Percentiles rank a stretch among this genome's conserved stretches.
Conservation (phyloP, 2,797 vertebrate genomes). For the Acanthurus lineatus region DNA sequence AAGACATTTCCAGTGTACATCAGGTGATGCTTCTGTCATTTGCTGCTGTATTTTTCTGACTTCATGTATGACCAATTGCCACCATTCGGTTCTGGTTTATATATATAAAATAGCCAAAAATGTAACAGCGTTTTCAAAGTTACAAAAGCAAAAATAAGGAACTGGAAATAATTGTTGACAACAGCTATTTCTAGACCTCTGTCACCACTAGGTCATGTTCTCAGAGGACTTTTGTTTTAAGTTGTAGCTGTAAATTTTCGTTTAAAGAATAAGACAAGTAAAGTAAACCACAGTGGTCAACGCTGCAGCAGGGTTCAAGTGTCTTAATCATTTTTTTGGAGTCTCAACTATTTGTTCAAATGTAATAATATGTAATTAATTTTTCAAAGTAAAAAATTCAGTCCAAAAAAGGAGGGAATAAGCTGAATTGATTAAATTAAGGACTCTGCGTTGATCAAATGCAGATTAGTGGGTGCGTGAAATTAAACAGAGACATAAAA, state of each 20-base stretch:
- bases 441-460: too few relatives aligned
- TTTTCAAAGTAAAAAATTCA: neutral
- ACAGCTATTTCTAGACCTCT: neutral
- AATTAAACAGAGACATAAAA: neutral
- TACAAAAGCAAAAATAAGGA: neutral
- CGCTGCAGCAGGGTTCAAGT: neutral
- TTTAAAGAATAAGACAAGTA: neutral
- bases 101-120: neutral
- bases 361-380: neutral
- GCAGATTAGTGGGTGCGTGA: too few relatives aligned
- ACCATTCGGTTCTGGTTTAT: neutral
- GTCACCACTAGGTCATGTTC: neutral
- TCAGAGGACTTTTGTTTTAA: neutral
- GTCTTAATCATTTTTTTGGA: neutral
- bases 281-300: neutral
- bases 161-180: neutral
- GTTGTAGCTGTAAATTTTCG: neutral
- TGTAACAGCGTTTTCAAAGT: slow-evolving; percentile 2
- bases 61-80: neutral
- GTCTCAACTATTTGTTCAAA: neutral
- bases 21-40: neutral
- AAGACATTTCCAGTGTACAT: neutral
- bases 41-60: neutral
- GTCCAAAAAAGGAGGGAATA: too few relatives aligned
- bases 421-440: too few relatives aligned